Percentiles rank a stretch among this genome's conserved stretches.
phyloP scores from a whole-genome alignment of 1,140 invertebrate species.

The Drosophila nasuta region DNA sequence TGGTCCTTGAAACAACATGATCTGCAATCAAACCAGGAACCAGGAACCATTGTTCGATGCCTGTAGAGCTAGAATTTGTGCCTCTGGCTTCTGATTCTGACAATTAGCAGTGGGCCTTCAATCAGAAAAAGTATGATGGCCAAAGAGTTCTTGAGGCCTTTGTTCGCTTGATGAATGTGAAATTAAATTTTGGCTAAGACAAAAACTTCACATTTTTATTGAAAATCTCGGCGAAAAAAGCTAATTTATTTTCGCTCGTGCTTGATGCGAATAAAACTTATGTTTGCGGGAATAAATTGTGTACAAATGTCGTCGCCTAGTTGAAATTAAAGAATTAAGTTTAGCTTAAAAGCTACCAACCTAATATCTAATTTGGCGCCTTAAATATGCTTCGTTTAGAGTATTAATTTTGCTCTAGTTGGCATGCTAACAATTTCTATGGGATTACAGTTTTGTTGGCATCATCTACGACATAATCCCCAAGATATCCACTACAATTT shows the following conservation, averaged over 20 bases:
- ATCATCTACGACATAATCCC: conserved; percentile 8
- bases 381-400: neutral
- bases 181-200: too few relatives aligned
- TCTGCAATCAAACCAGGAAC: neutral
- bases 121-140: neutral
- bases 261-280: too few relatives aligned
- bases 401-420: neutral
- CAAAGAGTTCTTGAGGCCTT: neutral
- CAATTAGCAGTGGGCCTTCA: conserved; percentile 2
- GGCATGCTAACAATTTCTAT: conserved; percentile 11
- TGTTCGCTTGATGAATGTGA: neutral
- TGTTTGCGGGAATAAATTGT: too few relatives aligned
- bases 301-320: too few relatives aligned
- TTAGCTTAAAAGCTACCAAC: neutral
- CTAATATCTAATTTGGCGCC: neutral
- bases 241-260: too few relatives aligned
- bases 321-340: neutral
- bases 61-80: neutral
- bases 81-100: neutral
- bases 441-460: conserved; percentile 11
- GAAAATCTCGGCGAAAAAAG: too few relatives aligned
- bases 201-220: too few relatives aligned
- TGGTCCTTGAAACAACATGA: neutral
- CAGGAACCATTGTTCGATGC: neutral
- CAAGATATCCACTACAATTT: conserved; percentile 15